Percentiles rank a stretch among this genome's conserved stretches.
These are phyloP conservation scores for Blastobasis adustella DNA, from an alignment of 2,888 invertebrate species.

Conservation along the genomic window DNA sequence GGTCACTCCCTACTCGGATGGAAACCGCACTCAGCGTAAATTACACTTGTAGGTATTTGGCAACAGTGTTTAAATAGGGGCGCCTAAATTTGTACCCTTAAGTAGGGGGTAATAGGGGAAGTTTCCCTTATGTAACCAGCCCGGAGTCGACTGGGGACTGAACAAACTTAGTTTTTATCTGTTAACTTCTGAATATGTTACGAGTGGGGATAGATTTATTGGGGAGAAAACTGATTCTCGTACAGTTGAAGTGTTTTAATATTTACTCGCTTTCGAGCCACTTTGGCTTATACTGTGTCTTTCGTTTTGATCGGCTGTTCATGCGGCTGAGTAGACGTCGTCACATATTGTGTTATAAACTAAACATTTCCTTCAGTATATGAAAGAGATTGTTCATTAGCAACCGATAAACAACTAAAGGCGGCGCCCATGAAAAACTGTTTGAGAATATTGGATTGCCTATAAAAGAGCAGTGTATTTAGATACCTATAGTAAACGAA, in stretches of 20 bases:
- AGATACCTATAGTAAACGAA: too few species aligned
- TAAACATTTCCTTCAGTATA: too few species aligned
- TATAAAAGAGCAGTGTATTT: too few species aligned
- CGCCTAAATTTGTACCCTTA: constrained; percentile 53
- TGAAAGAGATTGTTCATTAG: too few species aligned
- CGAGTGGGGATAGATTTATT: constrained; percentile 44
- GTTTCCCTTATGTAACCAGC: constrained; percentile 57
- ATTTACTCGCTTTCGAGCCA: not conserved
- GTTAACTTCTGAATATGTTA: constrained; percentile 32
- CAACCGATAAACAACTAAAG: too few species aligned
- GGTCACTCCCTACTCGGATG: constrained; percentile 21
- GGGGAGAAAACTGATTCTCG: constrained; percentile 30
- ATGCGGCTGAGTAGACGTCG: constrained; percentile 18
- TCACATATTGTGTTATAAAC: constrained; percentile 5
- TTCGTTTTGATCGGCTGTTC: not conserved
- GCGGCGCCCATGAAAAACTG: too few species aligned
- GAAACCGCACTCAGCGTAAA: constrained; percentile 53
- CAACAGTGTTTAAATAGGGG: constrained; percentile 53
- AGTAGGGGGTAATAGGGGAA: constrained; percentile 56
- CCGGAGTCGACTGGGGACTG: constrained; percentile 26
- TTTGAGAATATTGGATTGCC: too few species aligned
- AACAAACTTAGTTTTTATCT: constrained; percentile 59
- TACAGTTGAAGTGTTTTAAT: constrained; percentile 12
- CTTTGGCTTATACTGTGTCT: not conserved
- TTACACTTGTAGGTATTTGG: constrained; percentile 55